Evolutionary conservation across 2,888 invertebrate genomes (phyloP).

Genomic region (Microctonus hyperodae): DNA sequence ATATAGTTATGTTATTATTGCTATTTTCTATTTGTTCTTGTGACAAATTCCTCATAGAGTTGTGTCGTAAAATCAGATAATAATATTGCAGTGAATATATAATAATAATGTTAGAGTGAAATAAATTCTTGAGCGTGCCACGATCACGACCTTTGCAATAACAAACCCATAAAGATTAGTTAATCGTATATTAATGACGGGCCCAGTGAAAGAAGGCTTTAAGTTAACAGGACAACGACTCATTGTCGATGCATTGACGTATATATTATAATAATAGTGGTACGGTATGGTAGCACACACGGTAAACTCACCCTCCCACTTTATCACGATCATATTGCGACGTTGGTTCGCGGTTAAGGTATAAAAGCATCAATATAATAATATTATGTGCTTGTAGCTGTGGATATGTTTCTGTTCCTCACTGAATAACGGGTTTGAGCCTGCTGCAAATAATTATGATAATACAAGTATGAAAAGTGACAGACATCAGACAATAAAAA

Average conservation of each 20-base stretch:
- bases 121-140: conserved; percentile 24
- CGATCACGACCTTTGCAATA: conserved; percentile 23
- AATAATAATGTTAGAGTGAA: neutral
- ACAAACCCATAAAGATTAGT: conserved; percentile 29
- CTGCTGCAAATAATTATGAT: conserved; percentile 30
- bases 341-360: conserved; percentile 1
- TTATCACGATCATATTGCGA: conserved; percentile 47
- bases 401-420: conserved; percentile 38
- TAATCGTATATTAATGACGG: conserved; percentile 51
- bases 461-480: conserved; percentile 37
- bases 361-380: no score
- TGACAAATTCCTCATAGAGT: neutral
- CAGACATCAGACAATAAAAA: conserved; percentile 41
- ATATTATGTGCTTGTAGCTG: conserved; percentile 7
- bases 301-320: conserved; percentile 23
- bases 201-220: conserved; percentile 22
- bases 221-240: conserved; percentile 46
- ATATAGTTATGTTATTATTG: neutral
- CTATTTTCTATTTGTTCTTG: neutral
- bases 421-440: conserved; percentile 49
- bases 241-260: conserved; percentile 52
- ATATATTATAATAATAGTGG: conserved; percentile 45
- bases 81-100: conserved; percentile 5
- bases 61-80: conserved; percentile 15
- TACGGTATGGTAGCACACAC: conserved; percentile 36